Evolutionary conservation across 1,140 invertebrate genomes (phyloP).

Genomic region (Marisa cornuarietis): DNA sequence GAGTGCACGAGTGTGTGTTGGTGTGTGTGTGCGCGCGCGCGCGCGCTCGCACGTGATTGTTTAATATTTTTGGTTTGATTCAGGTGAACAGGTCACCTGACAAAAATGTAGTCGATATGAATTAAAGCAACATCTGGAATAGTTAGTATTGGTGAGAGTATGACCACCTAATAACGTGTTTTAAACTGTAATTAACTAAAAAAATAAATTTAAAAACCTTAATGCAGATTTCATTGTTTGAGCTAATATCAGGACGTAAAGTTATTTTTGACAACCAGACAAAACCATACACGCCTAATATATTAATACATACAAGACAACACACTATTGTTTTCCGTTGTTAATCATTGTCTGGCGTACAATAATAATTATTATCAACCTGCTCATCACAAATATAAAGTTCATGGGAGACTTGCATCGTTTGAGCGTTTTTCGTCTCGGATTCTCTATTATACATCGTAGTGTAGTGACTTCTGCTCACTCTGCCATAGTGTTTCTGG

Average conservation of each 20-base stretch:
- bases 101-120: too few relatives aligned
- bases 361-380: not conserved
- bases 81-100: not conserved
- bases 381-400: not conserved
- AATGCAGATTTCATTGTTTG: too few relatives aligned
- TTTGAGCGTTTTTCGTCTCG: too few relatives aligned
- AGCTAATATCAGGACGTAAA: too few relatives aligned
- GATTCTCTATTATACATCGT: too few relatives aligned
- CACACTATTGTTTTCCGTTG: not conserved
- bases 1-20: slow-evolving; percentile 5
- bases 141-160: not conserved
- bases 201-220: too few relatives aligned
- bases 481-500: too few relatives aligned
- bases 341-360: not conserved
- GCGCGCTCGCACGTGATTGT: not conserved
- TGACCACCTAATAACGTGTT: not conserved
- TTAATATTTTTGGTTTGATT: not conserved
- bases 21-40: slow-evolving; percentile 9
- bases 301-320: not conserved
- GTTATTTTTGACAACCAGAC: not conserved
- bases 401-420: too few relatives aligned
- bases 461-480: too few relatives aligned
- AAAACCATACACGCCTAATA: not conserved
- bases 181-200: not conserved
- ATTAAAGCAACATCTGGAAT: not conserved